Evolutionary conservation across 2,888 invertebrate genomes (phyloP), one percentile per base, ranked within the genome.

Genomic region (Acleris emargana): DNA sequence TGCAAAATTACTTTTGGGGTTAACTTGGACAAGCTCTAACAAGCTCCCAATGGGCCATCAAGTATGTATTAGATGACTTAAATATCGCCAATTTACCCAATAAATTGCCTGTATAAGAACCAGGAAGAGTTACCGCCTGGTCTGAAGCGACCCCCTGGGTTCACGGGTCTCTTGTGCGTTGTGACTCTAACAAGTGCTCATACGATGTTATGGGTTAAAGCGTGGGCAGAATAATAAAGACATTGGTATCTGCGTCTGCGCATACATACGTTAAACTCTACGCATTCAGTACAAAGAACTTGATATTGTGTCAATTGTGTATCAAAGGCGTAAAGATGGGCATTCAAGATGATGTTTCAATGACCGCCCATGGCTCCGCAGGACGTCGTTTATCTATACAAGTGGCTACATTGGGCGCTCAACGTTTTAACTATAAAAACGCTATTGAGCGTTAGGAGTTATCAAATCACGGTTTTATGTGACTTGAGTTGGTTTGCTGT

Each of bases 151-250:
- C 45, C 45, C 45, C 45, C 45, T 45, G n/a, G 45, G 45, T 45
- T 45, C 38, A 38, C 38, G n/a, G 45, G n/a, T 17, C 45, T 5
- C 45, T n/a, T 45, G n/a, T 45, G 16, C 17, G 7, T 45, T n/a
- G 16, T 16, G 45, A 45, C 45, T 45, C n/a, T 45, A 45, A 45
- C 45, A 16, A 45, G 45, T 45, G n/a, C 17, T 16, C n/a, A 16
- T 45, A n/a, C 17, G 17, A 38, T 38, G 45, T 45, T 45, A 45
- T 17, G 45, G 45, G 18, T 17, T 49, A 20, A 9, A 20, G 82
- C 83, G 88, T 88, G 83, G 88, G 87, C 69, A 74, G 88, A 81
- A 87, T 87, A 87, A 88, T 87, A 78, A 88, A 88, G 86, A 86
- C 83, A 84, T 87, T 86, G 84, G 84, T 85, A 83, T 81, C 78